Conservation (phyloP, 2,113 vertebrate genomes). For the Patagioenas fasciata region DNA sequence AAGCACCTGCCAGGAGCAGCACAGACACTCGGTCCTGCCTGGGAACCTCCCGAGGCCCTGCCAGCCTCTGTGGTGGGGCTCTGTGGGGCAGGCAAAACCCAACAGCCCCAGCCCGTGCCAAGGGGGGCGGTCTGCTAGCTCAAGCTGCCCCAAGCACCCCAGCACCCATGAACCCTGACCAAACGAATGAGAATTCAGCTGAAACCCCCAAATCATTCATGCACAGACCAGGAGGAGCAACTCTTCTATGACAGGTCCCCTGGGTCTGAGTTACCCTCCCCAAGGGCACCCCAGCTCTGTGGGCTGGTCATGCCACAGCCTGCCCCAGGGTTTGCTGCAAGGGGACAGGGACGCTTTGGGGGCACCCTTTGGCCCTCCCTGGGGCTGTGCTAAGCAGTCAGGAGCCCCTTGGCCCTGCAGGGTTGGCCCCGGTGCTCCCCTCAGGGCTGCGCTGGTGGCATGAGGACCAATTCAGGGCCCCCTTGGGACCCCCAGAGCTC, state of each 20-base stretch:
- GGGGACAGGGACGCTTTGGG: not conserved
- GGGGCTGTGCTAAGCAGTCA: not conserved
- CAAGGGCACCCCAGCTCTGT: not conserved
- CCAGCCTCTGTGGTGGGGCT: not conserved
- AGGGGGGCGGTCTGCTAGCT: not conserved
- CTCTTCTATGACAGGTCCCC: no score
- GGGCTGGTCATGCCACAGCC: not conserved
- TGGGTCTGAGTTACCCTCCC: rapidly evolving
- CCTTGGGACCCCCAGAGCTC: not conserved
- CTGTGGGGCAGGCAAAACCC: rapidly evolving
- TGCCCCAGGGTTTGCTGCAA: not conserved
- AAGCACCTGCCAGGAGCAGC: not conserved
- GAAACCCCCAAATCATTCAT: rapidly evolving
- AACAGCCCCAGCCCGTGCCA: rapidly evolving
- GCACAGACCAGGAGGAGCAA: not conserved
- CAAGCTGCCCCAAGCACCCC: not conserved
- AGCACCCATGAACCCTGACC: not conserved
- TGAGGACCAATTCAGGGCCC: not conserved
- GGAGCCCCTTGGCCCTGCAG: not conserved
- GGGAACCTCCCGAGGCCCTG: not conserved
- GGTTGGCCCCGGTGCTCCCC: rapidly evolving
- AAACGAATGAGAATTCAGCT: not conserved
- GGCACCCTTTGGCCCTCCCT: not conserved
- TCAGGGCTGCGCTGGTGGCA: not conserved
- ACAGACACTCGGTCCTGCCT: not conserved